Conservation (phyloP, 2,113 vertebrate species). For the Grallaria varia region DNA sequence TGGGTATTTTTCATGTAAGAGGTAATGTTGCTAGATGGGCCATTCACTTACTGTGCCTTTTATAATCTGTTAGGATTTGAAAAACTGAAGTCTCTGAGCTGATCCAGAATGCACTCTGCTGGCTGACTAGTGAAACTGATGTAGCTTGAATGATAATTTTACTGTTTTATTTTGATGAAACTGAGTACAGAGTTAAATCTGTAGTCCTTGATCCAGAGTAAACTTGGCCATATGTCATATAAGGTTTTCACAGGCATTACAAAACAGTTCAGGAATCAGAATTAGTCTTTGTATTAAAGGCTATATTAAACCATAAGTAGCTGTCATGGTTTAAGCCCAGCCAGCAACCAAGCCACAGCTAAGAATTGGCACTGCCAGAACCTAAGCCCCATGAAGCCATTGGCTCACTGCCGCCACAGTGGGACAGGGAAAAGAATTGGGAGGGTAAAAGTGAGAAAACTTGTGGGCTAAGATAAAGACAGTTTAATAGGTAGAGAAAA, state of each 20-base stretch:
- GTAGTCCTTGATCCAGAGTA: neutral
- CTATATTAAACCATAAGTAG: neutral
- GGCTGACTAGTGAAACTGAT: neutral
- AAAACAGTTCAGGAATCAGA: neutral
- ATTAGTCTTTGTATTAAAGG: neutral
- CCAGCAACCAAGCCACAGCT: neutral
- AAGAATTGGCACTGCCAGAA: neutral
- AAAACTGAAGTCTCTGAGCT: neutral
- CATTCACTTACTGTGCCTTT: neutral
- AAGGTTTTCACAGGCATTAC: neutral
- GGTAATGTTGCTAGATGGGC: neutral
- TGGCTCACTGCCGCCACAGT: accelerated
- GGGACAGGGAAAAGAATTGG: accelerated
- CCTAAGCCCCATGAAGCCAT: neutral
- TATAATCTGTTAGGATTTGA: neutral
- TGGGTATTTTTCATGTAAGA: neutral
- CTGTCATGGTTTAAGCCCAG: neutral
- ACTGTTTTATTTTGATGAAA: neutral
- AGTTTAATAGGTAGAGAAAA: neutral
- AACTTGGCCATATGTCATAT: neutral
- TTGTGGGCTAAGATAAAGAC: neutral
- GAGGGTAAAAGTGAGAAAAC: neutral
- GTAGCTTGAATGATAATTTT: neutral
- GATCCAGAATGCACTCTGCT: neutral
- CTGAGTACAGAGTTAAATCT: neutral